Base-by-base conservation (phyloP, 2,888 invertebrate species). In the Eutolmus rufibarbis region DNA sequence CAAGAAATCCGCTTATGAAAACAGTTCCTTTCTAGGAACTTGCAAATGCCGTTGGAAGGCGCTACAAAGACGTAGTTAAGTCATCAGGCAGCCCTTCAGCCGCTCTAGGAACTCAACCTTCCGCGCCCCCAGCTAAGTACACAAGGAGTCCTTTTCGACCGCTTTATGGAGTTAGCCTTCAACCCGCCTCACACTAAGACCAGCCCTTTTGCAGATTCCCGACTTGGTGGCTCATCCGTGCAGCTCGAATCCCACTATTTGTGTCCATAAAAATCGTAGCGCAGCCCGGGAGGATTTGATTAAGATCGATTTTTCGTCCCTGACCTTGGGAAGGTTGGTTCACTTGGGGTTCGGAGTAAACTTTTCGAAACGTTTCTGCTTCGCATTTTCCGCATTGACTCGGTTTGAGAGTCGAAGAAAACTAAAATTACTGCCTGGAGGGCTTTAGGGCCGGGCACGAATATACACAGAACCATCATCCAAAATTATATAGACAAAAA, bases 321-420 rank as follows among this genome's bases (percentile, higher is more conserved):
- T 79, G 79, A 51, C 79, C 79, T 79, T 79, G 51, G 31, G 28
- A 79, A 79, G 79, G 79, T 51, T 51, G 79, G 43, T 43, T 28
- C 40, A 46, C 28, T 79, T 79, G 46, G 51, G 28, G 28, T 16
- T 23, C 31, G 51, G 46, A 3, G 34, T n/a, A 79, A 79, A 46
- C 43, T 79, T 79, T 66, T 12, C 66, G 28, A 23, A 23, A 66
- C 1, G 19, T 66, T 66, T 57, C 79, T 31, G 16, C 16, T 14
- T 76, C 34, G 37, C 19, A 14, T 16, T 78, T 40, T 8, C 23
- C 23, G 12, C 14, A 66, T 23, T 40, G n/a, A 7, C 19, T 40
- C 12, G 12, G 8, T 9, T 40, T 40, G 12, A 5, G n/a, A 40
- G 1, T 34, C 23, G 77, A 16, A 34, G 2, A 1, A 23, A 77